phyloP scores from a whole-genome alignment of 2,113 vertebrate genomes.

The Catharus fuscescens region DNA sequence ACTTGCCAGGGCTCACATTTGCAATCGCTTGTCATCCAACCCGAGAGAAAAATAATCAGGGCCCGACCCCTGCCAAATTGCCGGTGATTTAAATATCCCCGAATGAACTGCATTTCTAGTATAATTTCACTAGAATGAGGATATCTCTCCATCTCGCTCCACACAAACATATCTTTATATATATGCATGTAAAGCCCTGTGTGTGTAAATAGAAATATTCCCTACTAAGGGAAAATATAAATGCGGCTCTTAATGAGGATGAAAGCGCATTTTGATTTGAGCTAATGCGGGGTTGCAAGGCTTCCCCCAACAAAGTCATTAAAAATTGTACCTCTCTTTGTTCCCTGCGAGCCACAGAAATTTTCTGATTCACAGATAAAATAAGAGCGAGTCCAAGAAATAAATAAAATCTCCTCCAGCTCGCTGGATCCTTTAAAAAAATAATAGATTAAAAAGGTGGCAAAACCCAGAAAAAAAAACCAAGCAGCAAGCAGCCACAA shows the following conservation, averaged over 20 bases:
- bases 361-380: conserved; percentile 26
- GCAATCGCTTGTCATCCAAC: conserved; percentile 56
- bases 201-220: conserved; percentile 52
- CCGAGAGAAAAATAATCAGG: conserved; percentile 39
- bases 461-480: background rate
- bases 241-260: background rate
- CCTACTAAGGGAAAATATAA: background rate
- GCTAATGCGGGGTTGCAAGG: background rate
- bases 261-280: conserved; percentile 24
- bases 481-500: background rate
- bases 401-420: background rate
- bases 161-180: conserved; percentile 36
- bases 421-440: background rate
- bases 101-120: conserved; percentile 24
- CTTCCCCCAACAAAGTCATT: background rate
- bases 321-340: conserved; percentile 36
- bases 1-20: conserved; percentile 56
- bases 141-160: conserved; percentile 47
- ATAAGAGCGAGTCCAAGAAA: background rate
- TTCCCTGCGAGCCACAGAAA: conserved; percentile 21
- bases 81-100: conserved; percentile 47
- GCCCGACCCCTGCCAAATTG: conserved; percentile 61
- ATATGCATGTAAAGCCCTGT: background rate
- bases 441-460: rapidly evolving
- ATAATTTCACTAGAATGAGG: conserved; percentile 33